Evolutionary conservation across 2,797 vertebrate species (phyloP), one percentile per base, ranked within the genome.

Genomic region (Acanthopagrus latus): DNA sequence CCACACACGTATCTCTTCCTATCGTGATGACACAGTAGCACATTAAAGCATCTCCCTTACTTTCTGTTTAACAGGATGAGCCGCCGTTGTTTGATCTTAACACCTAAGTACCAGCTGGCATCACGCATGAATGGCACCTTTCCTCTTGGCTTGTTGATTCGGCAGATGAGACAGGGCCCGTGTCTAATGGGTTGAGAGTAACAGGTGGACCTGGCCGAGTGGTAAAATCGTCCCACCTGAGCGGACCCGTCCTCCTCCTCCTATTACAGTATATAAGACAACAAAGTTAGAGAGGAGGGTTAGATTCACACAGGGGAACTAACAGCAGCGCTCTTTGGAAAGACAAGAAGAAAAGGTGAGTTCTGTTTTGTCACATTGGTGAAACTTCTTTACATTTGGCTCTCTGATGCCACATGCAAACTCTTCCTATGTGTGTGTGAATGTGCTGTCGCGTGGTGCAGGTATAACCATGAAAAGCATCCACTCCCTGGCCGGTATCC

Each of bases 401-500:
- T 56, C 12, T 52, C 4, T 23, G 13, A 29, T 51, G n/a, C n/a
- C 1, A 3, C 18, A 1, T 41, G 41, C 20, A 59, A 64, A 21
- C 44, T 50, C 10, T 27, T 1, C 46, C 23, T 64, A n/a, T 64
- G 17, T 78, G 44, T 63, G 48, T 71, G 51, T 47, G 23, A 72
- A 10, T 68, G 21, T 71, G 59, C 9, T 65, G 56, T 48, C 46
- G 47, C 76, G 43, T 23, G 74, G 52, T 0, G 14, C 25, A 93
- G 90, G 86, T 84, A 17, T 47, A 69, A 94, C 82, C 89, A 98
- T 98, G 97, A 97, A 93, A 93, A 96, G 88, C 85, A 71, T 96
- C 90, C 95, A 94, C 72, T 95, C 94, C 77, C 86, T 97, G 89
- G 95, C 95, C 82, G 96, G 94, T 67, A 58, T 95, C 78, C 90